These are phyloP conservation scores for Acrobasis suavella DNA, from an alignment of 2,888 invertebrate species.

Conservation along the genomic window DNA sequence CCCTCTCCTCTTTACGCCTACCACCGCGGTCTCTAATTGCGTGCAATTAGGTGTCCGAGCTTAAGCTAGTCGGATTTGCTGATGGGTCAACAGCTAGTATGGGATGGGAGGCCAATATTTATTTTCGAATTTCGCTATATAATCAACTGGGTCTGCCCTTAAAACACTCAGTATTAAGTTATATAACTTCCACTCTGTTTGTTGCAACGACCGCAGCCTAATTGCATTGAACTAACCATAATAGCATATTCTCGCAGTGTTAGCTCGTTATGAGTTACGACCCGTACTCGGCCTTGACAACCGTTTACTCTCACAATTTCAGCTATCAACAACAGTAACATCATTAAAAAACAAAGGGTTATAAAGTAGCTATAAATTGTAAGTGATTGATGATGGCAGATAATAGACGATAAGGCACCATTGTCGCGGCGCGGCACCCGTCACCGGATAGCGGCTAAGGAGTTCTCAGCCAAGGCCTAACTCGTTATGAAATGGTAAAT, in stretches of 20 bases:
- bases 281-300: constrained; percentile 11
- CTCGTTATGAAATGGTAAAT: constrained; percentile 50
- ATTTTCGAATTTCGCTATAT: no score
- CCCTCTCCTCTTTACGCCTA: no score
- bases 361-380: constrained; percentile 37
- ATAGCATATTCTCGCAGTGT: not conserved
- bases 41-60: no score
- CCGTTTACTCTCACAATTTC: constrained; percentile 20
- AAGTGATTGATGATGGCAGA: constrained; percentile 44
- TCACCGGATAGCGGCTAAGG: constrained; percentile 24
- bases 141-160: no score
- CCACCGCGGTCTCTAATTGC: no score
- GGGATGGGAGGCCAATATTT: no score
- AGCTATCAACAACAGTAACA: constrained; percentile 16
- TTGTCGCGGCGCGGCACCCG: constrained; percentile 16
- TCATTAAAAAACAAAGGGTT: constrained; percentile 23
- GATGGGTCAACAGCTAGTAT: no score
- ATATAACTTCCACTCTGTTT: not conserved
- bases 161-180: not conserved
- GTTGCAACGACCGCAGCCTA: not conserved
- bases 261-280: not conserved
- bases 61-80: no score
- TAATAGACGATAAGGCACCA: constrained; percentile 33
- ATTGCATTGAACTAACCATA: constrained; percentile 18
- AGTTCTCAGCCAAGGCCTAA: constrained; percentile 46